phyloP scores from a whole-genome alignment of 2,797 vertebrate genomes.

The Eurystomus glaucurus region DNA sequence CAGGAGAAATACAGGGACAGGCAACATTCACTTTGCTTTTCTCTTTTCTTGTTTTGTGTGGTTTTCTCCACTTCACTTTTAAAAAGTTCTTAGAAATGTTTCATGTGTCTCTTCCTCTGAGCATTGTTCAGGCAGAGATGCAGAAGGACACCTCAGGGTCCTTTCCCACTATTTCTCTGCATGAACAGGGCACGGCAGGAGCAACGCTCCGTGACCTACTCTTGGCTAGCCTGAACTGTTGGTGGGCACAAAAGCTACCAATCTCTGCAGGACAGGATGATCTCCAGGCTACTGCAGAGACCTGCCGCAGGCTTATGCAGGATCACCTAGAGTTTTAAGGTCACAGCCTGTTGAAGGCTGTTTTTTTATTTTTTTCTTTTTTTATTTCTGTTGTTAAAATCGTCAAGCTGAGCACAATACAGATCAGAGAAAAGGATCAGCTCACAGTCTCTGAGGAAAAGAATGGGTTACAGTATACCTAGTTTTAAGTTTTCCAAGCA shows the following conservation, averaged over 20 bases:
- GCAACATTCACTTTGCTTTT: not conserved
- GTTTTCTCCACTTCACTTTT: not conserved
- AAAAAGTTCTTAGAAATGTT: not conserved
- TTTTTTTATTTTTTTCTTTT: not conserved
- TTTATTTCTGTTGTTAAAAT: not conserved
- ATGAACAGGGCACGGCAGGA: not conserved
- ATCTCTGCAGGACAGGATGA: not conserved
- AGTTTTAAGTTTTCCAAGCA: not conserved
- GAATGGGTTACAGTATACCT: not conserved
- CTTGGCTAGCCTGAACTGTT: not conserved
- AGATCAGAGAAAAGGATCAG: not conserved
- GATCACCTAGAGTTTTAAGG: not conserved
- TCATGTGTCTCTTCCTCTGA: not conserved
- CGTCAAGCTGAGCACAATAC: not conserved
- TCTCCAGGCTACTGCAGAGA: not conserved
- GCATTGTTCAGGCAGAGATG: not conserved
- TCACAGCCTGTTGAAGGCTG: not conserved
- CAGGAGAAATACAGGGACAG: not conserved
- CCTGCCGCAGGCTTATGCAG: not conserved
- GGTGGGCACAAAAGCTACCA: not conserved
- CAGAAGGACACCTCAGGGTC: not conserved
- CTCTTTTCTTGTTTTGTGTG: not conserved
- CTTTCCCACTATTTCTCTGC: not conserved
- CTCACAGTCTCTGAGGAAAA: not conserved
- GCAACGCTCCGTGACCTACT: accelerated